Evolutionary conservation across 1,140 invertebrate genomes (phyloP), one percentile per base, ranked within the genome.

Genomic region (Acromyrmex heyeri): DNA sequence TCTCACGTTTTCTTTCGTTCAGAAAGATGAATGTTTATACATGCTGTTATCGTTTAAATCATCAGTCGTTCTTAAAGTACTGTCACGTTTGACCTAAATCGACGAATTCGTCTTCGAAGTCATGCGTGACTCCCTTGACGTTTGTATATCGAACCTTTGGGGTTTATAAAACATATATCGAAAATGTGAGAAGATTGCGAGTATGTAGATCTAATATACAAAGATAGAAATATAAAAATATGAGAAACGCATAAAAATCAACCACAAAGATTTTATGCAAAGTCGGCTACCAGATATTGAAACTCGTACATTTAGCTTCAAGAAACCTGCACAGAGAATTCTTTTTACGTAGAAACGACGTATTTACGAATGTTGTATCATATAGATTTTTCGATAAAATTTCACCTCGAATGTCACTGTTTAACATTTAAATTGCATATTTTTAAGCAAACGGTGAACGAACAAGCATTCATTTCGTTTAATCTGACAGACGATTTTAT

Each of bases 401-500:
- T 48, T 18, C 57, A 44, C 0, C 12, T 12, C 10, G 5, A 12
- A 53, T n/a, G 24, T 70, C 16, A 34, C 18, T 55, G 12, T 55
- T 79, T 30, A 64, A 65, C 24, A 59, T 38, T 27, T 69, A 34
- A 59, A 24, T 7, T 69, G 30, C 24, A 14, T 34, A 62, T 73
- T 83, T 83, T 83, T 50, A 75, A 83, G 55, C 79, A 83, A 73
- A n/a, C 38, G 38, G 12, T 38, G 27, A 1, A 44, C 50, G 55
- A 48, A 61, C 79, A 55, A 38, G 70, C 50, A 61, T 83, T 30
- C 69, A 44, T 83, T 61, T 83, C 27, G 55, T 57, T 83, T 83
- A 83, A 83, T 83, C 79, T 75, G 79, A 75, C 79, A 73, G 79
- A 83, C 79, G 69, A 83, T 83, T 83, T 83, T 83, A 83, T 83